phyloP scores from a whole-genome alignment of 2,888 invertebrate species.

The Apotomis betuletana region DNA sequence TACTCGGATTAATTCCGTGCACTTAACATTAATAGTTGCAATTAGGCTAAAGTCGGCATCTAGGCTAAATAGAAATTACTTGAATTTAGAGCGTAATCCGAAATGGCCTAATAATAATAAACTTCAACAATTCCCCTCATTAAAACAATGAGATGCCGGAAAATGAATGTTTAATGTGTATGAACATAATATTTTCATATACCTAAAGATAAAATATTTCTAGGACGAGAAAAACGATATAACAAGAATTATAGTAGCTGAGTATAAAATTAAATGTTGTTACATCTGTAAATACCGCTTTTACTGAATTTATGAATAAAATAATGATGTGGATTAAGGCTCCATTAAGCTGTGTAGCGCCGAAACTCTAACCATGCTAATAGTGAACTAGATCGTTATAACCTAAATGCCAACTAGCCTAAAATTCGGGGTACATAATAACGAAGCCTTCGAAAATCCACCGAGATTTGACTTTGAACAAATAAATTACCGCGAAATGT shows the following conservation, averaged over 20 bases:
- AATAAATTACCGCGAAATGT: constrained; percentile 17
- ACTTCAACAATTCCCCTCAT: constrained; percentile 3
- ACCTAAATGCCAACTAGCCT: not conserved
- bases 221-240: not conserved
- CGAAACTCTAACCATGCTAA: not conserved
- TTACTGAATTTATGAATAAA: not conserved
- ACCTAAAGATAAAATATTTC: not conserved
- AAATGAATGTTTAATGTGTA: not conserved
- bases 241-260: too few species aligned
- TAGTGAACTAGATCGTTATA: not conserved
- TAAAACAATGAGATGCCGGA: constrained; percentile 13
- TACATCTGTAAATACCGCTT: not conserved
- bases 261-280: not conserved
- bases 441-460: constrained; percentile 1
- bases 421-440: not conserved
- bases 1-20: constrained; percentile 30
- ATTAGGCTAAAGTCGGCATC: constrained; percentile 11
- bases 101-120: constrained; percentile 1
- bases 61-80: constrained; percentile 33
- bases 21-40: constrained; percentile 31
- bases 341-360: not conserved
- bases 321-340: not conserved
- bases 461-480: constrained; percentile 10
- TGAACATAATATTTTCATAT: not conserved
- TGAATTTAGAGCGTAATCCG: constrained; percentile 10